A percentile compares a stretch with the other conserved stretches of the same genome.
Evolutionary conservation across 2,113 vertebrate genomes (phyloP).

Genomic region (Lophura nycthemera): DNA sequence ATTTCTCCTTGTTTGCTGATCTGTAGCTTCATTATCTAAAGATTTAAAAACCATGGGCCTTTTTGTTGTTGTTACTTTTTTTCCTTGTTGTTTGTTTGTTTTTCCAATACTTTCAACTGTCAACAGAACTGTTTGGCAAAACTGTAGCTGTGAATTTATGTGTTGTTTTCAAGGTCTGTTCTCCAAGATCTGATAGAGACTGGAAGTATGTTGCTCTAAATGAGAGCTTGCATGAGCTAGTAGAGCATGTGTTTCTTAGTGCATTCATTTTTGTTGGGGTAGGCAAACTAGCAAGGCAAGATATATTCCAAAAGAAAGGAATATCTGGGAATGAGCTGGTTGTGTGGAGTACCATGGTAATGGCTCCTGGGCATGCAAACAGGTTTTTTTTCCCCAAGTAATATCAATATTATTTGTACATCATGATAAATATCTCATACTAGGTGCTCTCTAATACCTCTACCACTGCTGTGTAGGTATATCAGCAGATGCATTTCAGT

Average conservation of each 20-base stretch:
- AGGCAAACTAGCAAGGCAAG: background rate
- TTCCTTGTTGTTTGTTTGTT: background rate
- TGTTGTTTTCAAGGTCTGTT: background rate
- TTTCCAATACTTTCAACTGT: background rate
- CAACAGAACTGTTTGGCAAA: background rate
- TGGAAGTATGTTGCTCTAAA: background rate
- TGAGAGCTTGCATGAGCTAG: background rate
- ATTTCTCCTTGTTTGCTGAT: background rate
- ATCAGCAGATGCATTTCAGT: background rate
- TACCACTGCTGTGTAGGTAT: background rate
- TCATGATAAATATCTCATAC: background rate
- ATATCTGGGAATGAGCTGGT: background rate
- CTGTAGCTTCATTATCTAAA: background rate
- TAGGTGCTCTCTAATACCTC: background rate
- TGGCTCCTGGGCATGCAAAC: background rate
- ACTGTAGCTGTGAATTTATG: background rate
- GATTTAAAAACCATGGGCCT: background rate
- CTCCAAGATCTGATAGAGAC: background rate
- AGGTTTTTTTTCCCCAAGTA: background rate
- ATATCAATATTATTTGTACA: background rate
- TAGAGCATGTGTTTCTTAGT: background rate
- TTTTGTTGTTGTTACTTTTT: background rate
- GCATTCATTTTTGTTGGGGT: background rate
- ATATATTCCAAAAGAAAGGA: background rate
- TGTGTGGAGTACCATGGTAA: background rate